Conservation (phyloP, 2,113 vertebrate genomes). For the Elgaria multicarinata region DNA sequence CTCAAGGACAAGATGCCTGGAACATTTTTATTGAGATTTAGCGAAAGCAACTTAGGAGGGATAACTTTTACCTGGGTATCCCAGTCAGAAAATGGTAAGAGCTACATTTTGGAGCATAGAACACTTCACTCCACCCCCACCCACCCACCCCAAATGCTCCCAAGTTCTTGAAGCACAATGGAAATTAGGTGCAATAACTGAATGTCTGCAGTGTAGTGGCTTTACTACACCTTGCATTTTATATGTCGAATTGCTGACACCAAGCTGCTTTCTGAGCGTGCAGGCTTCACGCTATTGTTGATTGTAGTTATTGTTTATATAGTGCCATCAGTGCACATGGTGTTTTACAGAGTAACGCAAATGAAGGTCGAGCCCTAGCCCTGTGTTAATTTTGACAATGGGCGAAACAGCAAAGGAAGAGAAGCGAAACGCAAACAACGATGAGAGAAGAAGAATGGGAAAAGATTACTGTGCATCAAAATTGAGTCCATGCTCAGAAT, state of each 20-base stretch:
- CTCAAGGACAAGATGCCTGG: slow-evolving; percentile 91
- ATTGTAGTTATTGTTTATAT: not conserved
- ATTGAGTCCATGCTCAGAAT: not conserved
- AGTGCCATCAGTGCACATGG: not conserved
- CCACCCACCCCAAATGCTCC: too few relatives aligned
- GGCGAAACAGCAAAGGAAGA: too few relatives aligned
- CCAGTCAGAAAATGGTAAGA: slow-evolving; percentile 86
- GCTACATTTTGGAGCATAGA: not conserved
- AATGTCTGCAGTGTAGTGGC: not conserved
- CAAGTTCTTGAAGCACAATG: not conserved
- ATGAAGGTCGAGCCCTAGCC: not conserved
- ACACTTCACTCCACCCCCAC: not conserved
- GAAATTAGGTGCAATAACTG: not conserved
- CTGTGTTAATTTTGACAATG: not conserved
- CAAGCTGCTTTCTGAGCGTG: not conserved
- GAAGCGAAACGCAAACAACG: not conserved
- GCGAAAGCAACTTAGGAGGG: slow-evolving; percentile 95
- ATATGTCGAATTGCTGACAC: not conserved
- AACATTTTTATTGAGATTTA: slow-evolving; percentile 94
- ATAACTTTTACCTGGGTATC: slow-evolving; percentile 99
- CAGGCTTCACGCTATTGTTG: too few relatives aligned
- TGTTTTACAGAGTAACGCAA: not conserved
- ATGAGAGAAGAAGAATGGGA: not conserved
- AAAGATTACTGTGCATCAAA: not conserved
- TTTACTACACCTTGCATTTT: not conserved